phyloP scores from a whole-genome alignment of 2,113 vertebrate genomes.

The Lethenteron camtschaticum region DNA sequence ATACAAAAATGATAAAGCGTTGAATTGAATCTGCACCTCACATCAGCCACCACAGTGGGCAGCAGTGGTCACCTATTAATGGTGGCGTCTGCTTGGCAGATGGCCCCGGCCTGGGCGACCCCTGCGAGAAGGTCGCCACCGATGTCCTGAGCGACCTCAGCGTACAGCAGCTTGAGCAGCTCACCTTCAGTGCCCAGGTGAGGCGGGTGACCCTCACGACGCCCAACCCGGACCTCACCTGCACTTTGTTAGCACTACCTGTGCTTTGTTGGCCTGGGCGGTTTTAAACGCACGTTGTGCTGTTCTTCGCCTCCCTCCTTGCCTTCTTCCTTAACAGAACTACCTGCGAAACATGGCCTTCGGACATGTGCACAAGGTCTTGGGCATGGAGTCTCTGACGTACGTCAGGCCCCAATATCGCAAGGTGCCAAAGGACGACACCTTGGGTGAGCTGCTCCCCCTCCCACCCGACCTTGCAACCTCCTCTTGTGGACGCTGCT shows the following conservation, averaged over 20 bases:
- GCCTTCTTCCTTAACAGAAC: background rate
- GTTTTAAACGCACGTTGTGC: too few relatives aligned
- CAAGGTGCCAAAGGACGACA: background rate
- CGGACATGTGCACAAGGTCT: conserved; percentile 89
- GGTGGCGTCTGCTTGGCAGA: conserved; percentile 24
- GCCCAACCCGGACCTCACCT: too few relatives aligned
- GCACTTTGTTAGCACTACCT: too few relatives aligned
- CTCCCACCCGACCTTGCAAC: too few relatives aligned
- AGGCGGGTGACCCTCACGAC: background rate
- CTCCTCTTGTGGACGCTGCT: too few relatives aligned
- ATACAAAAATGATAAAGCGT: too few relatives aligned
- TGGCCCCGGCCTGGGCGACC: conserved; percentile 81
- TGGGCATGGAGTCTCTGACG: conserved; percentile 94
- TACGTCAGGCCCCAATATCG: conserved; percentile 14
- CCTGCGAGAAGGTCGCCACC: conserved; percentile 75
- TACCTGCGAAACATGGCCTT: conserved; percentile 60
- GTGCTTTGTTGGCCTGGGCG: too few relatives aligned
- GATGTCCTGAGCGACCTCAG: conserved; percentile 66
- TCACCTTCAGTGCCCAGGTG: conserved; percentile 89
- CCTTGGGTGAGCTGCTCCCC: background rate
- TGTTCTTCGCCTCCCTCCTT: too few relatives aligned
- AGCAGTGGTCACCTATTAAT: too few relatives aligned
- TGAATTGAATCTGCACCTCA: too few relatives aligned
- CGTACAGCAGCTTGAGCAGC: conserved; percentile 62
- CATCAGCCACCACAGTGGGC: too few relatives aligned